Conservation (phyloP, 2,888 invertebrate genomes). For the Kuschelorhynchus macadamiae region DNA sequence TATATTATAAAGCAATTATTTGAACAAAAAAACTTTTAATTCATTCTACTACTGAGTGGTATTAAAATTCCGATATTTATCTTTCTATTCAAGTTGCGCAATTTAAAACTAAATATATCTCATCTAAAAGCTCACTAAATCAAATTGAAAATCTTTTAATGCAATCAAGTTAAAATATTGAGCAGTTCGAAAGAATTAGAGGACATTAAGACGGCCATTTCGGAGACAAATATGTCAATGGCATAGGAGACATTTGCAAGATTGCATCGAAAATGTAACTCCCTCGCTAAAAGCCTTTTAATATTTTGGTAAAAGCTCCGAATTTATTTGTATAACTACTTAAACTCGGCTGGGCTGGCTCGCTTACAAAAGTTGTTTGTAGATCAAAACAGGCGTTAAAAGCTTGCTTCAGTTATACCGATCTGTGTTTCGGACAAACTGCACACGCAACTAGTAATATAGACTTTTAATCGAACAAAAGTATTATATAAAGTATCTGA, state of each 20-base stretch:
- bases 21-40: conserved; percentile 27
- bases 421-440: conserved; percentile 29
- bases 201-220: conserved; percentile 17
- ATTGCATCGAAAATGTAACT: conserved; percentile 34
- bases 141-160: conserved; percentile 26
- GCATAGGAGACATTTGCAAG: conserved; percentile 35
- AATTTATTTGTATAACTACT: conserved; percentile 62
- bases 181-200: conserved; percentile 6
- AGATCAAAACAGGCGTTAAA: conserved; percentile 61
- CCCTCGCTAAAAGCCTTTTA: conserved; percentile 58
- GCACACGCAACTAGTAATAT: neutral
- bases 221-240: conserved; percentile 34
- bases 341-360: conserved; percentile 59
- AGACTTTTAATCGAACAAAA: too few relatives aligned
- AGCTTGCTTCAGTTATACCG: conserved; percentile 55
- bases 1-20: too few relatives aligned
- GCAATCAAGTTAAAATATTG: conserved; percentile 30
- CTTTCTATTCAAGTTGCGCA: neutral
- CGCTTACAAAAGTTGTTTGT: conserved; percentile 62
- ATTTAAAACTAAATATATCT: neutral
- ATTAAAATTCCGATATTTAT: too few relatives aligned
- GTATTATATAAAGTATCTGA: too few relatives aligned
- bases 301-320: conserved; percentile 61
- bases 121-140: conserved; percentile 11
- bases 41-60: too few relatives aligned